These are phyloP conservation scores for Psilanteris sp. DNA, from an alignment of 1,140 invertebrate species.

Conservation along the genomic window DNA sequence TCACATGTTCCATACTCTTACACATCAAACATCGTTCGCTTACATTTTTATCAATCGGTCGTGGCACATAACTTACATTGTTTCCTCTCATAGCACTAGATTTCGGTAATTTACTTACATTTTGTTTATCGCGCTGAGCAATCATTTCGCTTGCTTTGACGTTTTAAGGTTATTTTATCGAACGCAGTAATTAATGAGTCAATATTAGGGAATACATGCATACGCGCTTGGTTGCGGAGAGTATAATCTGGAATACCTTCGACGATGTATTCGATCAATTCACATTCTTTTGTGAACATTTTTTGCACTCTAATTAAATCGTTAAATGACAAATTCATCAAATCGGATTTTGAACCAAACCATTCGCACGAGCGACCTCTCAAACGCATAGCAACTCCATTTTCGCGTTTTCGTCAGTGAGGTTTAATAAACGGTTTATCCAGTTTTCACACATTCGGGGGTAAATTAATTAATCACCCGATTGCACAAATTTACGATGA, in stretches of 20 bases:
- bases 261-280: constrained; percentile 24
- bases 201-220: constrained; percentile 1
- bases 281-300: constrained; percentile 38
- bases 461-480: too few relatives aligned
- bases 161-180: not conserved
- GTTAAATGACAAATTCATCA: too few relatives aligned
- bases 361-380: not conserved
- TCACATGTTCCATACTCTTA: not conserved
- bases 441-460: not conserved
- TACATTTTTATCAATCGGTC: not conserved
- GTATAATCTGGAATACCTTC: constrained; percentile 60
- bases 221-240: constrained; percentile 21
- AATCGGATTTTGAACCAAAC: constrained; percentile 5
- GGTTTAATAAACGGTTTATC: not conserved
- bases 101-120: not conserved
- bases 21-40: constrained; percentile 10
- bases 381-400: constrained; percentile 3
- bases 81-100: constrained; percentile 1
- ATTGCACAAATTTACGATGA: too few relatives aligned
- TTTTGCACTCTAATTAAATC: not conserved
- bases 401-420: not conserved
- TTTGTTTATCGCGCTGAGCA: not conserved
- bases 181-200: not conserved
- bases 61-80: not conserved
- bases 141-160: not conserved